A percentile compares a stretch with the other conserved stretches of the same genome.
phyloP scores from a whole-genome alignment of 2,888 invertebrate species.

The Cephus pulcher region DNA sequence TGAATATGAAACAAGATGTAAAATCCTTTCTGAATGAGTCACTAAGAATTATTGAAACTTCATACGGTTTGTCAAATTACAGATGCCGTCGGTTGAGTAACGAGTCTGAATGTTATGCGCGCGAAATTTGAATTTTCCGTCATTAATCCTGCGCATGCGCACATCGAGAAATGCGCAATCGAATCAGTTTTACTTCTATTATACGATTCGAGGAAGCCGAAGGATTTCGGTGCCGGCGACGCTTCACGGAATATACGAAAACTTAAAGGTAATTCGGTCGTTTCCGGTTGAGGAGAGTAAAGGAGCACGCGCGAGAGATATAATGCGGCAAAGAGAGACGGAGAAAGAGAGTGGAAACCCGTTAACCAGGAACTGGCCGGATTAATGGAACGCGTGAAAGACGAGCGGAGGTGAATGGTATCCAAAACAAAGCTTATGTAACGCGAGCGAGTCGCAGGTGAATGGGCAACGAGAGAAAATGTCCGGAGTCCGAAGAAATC shows the following conservation, averaged over 20 bases:
- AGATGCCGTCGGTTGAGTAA: background rate
- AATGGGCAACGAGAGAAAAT: background rate
- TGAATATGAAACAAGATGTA: background rate
- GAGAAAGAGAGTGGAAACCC: background rate
- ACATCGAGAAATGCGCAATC: background rate
- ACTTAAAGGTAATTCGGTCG: background rate
- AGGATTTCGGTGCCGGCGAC: background rate
- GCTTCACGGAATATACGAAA: background rate
- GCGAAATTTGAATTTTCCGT: background rate
- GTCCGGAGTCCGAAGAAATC: background rate
- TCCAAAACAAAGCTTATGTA: conserved; percentile 6
- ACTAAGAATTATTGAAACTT: background rate
- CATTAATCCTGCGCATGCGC: background rate
- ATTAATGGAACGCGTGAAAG: background rate
- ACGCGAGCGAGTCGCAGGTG: conserved; percentile 2
- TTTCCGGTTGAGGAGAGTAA: background rate
- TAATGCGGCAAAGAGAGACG: background rate
- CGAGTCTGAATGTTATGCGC: background rate
- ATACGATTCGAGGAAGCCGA: background rate
- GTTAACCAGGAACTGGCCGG: background rate
- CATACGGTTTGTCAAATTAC: background rate
- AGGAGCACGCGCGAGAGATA: background rate
- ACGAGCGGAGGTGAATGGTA: conserved; percentile 1
- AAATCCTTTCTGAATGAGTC: background rate
- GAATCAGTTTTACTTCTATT: background rate